Conservation (phyloP, 2,113 vertebrate genomes). For the Peucedramus taeniatus region DNA sequence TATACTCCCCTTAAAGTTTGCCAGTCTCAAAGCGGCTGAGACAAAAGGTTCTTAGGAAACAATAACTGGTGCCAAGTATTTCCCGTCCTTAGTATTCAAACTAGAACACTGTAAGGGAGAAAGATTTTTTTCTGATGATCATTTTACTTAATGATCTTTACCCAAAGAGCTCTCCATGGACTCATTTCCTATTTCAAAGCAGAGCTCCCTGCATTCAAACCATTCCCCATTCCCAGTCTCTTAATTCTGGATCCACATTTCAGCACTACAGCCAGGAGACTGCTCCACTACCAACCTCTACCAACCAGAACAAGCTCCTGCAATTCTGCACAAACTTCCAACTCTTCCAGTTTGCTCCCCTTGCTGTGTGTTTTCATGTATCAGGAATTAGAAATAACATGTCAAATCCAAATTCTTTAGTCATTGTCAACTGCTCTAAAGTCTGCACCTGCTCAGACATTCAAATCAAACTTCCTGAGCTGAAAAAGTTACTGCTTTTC, state of each 20-base stretch:
- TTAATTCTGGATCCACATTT: not conserved
- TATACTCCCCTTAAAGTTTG: not conserved
- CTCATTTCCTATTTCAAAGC: not conserved
- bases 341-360: not conserved
- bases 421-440: conserved; percentile 5
- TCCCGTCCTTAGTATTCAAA: not conserved
- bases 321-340: not conserved
- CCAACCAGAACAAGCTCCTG: not conserved
- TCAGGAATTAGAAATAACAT: not conserved
- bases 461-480: not conserved
- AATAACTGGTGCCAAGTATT: not conserved
- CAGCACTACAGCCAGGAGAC: not conserved
- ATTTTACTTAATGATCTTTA: not conserved
- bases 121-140: not conserved
- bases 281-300: not conserved
- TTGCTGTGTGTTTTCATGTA: not conserved
- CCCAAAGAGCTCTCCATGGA: not conserved
- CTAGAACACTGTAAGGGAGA: not conserved
- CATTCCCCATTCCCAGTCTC: not conserved
- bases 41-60: not conserved
- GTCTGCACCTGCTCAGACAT: not conserved
- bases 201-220: not conserved
- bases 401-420: not conserved
- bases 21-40: not conserved
- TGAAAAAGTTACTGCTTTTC: not conserved